Conservation (phyloP, 2,888 invertebrate genomes). For the Muschampia plurimacula region DNA sequence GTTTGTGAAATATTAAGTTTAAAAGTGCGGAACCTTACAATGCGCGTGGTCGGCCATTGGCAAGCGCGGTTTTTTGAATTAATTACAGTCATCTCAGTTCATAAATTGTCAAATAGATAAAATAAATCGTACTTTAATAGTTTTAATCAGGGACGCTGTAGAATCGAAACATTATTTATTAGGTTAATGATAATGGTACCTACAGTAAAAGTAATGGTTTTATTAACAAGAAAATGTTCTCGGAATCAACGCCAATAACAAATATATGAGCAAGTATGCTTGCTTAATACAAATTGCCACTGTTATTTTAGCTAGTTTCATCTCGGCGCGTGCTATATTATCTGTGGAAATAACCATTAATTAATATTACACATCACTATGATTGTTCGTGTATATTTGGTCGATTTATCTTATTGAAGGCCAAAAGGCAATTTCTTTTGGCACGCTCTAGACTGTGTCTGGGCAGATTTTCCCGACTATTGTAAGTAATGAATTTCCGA, state of each 20-base stretch:
- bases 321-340: not conserved
- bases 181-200: too few relatives aligned
- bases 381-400: conserved; percentile 16
- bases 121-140: too few relatives aligned
- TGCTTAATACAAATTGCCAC: not conserved
- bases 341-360: conserved; percentile 4
- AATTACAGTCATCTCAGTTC: too few relatives aligned
- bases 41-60: too few relatives aligned
- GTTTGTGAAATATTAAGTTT: too few relatives aligned
- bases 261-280: not conserved
- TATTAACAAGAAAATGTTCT: not conserved
- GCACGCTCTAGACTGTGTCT: conserved; percentile 43
- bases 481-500: conserved; percentile 48
- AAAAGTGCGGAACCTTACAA: too few relatives aligned
- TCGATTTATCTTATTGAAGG: conserved; percentile 31
- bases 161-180: too few relatives aligned
- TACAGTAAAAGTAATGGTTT: too few relatives aligned
- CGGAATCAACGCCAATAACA: not conserved
- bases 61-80: too few relatives aligned
- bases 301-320: not conserved
- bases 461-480: conserved; percentile 42
- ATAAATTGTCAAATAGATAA: too few relatives aligned
- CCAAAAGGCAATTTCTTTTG: conserved; percentile 34
- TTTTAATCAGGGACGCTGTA: too few relatives aligned
- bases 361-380: conserved; percentile 11